phyloP scores from a whole-genome alignment of 2,113 vertebrate genomes.

The Sebastes schlegelii region DNA sequence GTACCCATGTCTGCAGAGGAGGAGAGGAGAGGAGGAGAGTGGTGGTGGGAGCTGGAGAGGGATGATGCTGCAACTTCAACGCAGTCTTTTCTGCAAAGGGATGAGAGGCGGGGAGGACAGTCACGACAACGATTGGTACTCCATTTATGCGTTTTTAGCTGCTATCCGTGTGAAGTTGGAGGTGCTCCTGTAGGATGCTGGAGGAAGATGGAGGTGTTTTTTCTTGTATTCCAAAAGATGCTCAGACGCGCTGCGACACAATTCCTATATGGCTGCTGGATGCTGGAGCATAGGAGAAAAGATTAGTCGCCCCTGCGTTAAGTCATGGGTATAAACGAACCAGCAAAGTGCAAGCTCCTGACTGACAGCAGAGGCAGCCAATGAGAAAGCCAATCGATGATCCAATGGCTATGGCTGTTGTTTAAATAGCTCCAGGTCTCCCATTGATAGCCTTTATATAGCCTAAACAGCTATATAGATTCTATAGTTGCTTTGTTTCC shows the following conservation, averaged over 20 bases:
- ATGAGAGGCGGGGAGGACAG: conserved; percentile 60
- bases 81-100: conserved; percentile 48
- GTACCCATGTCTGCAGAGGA: conserved; percentile 89
- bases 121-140: conserved; percentile 71
- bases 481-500: background rate
- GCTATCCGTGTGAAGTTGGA: background rate
- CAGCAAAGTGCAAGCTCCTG: conserved; percentile 29
- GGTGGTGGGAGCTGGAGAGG: conserved; percentile 41
- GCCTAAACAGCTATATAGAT: no score
- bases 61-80: conserved; percentile 51
- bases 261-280: conserved; percentile 23
- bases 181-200: background rate
- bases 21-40: conserved; percentile 3
- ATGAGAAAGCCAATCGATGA: conserved; percentile 54
- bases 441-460: no score
- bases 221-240: conserved; percentile 45
- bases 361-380: conserved; percentile 72
- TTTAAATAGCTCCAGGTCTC: conserved; percentile 14
- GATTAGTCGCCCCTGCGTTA: conserved; percentile 60
- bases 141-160: conserved; percentile 68
- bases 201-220: no score
- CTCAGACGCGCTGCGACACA: conserved; percentile 63
- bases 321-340: conserved; percentile 63
- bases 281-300: conserved; percentile 26
- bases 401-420: conserved; percentile 57